Conservation (phyloP, 2,113 vertebrate genomes). For the Ondatra zibethicus region DNA sequence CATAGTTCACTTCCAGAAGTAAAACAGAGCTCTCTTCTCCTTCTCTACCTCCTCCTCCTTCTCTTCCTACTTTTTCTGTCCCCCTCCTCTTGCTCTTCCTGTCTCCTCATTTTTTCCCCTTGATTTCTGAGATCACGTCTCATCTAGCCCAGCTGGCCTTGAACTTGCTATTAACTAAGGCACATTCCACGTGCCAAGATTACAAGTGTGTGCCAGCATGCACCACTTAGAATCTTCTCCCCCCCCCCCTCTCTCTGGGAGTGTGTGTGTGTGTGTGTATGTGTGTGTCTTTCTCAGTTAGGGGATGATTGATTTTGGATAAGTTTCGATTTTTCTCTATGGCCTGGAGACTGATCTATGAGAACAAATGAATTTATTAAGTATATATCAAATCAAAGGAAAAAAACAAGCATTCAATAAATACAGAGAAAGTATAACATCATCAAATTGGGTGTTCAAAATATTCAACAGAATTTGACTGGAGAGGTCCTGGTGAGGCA, state of each 20-base stretch:
- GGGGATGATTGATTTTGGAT: not conserved
- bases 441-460: not conserved
- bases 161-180: not conserved
- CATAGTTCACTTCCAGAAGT: not conserved
- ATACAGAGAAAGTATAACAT: not conserved
- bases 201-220: not conserved
- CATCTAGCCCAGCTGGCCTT: too few relatives aligned
- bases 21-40: not conserved
- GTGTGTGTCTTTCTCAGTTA: too few relatives aligned
- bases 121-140: not conserved
- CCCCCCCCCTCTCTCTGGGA: fast-evolving
- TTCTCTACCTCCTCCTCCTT: not conserved
- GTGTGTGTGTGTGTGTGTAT: too few relatives aligned
- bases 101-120: not conserved
- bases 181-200: not conserved
- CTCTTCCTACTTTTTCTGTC: too few relatives aligned
- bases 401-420: not conserved
- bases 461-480: not conserved
- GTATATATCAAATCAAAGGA: not conserved
- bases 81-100: too few relatives aligned
- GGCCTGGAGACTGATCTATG: not conserved
- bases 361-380: not conserved
- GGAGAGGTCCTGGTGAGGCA: not conserved
- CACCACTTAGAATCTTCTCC: not conserved
- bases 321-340: not conserved